Percentiles rank a stretch among this genome's conserved stretches.
Conservation (phyloP, 2,888 invertebrate species). For the Zaprionus obscuricornis region DNA sequence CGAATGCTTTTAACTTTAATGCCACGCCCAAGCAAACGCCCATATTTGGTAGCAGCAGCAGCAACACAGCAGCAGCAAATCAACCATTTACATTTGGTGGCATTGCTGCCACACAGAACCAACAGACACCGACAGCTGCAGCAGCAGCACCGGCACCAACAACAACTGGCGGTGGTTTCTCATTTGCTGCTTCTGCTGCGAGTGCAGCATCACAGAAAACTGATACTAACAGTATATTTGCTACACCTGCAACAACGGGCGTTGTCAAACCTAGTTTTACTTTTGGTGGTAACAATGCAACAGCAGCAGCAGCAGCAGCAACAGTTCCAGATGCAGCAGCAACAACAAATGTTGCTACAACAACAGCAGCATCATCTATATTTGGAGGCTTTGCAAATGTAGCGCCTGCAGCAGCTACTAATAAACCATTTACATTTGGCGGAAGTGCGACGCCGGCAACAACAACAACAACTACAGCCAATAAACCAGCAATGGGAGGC, state of each 20-base stretch:
- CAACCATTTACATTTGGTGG: constrained; percentile 48
- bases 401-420: constrained; percentile 29
- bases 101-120: not conserved
- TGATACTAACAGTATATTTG: constrained; percentile 49
- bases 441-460: constrained; percentile 14
- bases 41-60: constrained; percentile 26
- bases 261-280: constrained; percentile 50
- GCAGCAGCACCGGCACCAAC: not conserved
- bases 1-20: constrained; percentile 21
- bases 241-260: constrained; percentile 9
- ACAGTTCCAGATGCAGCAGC: not conserved
- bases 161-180: constrained; percentile 63
- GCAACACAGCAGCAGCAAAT: constrained; percentile 4
- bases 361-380: constrained; percentile 3
- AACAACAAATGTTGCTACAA: too few species aligned
- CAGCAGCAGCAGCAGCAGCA: constrained; percentile 7
- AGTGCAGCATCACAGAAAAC: constrained; percentile 29
- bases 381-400: constrained; percentile 41
- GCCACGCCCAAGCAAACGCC: constrained; percentile 9
- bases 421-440: constrained; percentile 61
- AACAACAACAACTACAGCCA: not conserved
- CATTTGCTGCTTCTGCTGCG: constrained; percentile 40
- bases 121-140: constrained; percentile 5
- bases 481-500: constrained; percentile 27
- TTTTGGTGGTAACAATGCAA: constrained; percentile 45